Evolutionary conservation across 2,797 vertebrate genomes (phyloP).

Genomic region (Falco berigora): DNA sequence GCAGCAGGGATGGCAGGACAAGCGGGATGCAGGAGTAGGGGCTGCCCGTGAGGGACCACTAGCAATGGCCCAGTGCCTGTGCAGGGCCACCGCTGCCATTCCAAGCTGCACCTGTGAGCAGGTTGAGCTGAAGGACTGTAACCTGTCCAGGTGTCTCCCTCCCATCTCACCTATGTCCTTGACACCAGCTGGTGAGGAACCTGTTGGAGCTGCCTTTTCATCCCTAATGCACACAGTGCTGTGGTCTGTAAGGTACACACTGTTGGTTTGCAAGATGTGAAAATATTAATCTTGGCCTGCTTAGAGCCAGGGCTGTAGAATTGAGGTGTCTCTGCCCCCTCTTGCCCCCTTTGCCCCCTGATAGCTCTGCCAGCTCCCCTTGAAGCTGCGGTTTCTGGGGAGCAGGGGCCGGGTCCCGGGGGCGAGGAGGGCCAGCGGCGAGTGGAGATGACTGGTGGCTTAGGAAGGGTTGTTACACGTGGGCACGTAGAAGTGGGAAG

Average conservation of each 20-base stretch:
- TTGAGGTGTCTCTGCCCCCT: background rate
- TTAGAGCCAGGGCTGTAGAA: background rate
- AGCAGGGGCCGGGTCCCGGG: background rate
- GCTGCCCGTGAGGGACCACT: background rate
- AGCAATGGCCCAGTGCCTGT: background rate
- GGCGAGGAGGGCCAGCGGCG: background rate
- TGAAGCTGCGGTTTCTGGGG: background rate
- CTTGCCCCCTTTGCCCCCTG: background rate
- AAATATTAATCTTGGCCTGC: background rate
- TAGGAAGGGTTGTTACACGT: background rate
- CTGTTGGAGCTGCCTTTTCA: background rate
- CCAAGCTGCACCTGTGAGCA: accelerated
- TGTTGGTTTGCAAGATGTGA: background rate
- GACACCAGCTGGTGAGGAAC: background rate
- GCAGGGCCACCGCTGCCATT: background rate
- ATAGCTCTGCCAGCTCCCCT: background rate
- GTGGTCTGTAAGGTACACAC: accelerated
- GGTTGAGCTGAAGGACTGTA: background rate
- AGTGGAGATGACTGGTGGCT: background rate
- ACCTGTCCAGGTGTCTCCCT: background rate
- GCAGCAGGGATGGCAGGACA: too few species aligned
- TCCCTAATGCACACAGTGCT: accelerated
- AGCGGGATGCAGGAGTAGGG: background rate
- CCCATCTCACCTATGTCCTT: background rate
- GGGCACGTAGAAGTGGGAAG: background rate